Conservation (phyloP, 2,113 vertebrate species). For the Corvus hawaiiensis region DNA sequence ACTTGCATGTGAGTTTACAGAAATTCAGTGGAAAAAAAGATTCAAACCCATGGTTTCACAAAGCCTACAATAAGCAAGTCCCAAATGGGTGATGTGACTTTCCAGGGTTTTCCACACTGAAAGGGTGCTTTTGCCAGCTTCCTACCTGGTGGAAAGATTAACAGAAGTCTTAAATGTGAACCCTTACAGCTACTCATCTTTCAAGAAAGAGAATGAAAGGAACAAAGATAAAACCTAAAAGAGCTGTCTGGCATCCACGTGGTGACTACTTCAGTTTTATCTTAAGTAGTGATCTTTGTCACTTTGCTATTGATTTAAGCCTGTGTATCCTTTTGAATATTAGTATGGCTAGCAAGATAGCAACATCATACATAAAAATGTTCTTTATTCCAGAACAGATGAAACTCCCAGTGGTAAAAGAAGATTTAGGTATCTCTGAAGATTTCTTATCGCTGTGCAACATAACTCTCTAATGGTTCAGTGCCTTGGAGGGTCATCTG, state of each 20-base stretch:
- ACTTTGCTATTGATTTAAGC: constrained; percentile 55
- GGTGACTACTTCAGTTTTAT: constrained; percentile 46
- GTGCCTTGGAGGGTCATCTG: constrained; percentile 65
- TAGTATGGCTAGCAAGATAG: constrained; percentile 61
- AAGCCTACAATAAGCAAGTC: background rate
- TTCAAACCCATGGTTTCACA: background rate
- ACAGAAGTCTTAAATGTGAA: constrained; percentile 36
- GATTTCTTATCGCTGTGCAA: constrained; percentile 68
- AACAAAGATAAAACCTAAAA: constrained; percentile 47
- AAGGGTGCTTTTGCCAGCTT: background rate
- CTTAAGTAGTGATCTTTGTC: constrained; percentile 8
- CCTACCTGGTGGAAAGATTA: constrained; percentile 49
- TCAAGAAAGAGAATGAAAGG: constrained; percentile 51
- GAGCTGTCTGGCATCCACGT: background rate
- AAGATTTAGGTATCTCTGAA: constrained; percentile 71
- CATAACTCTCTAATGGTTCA: constrained; percentile 68
- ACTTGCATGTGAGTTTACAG: background rate
- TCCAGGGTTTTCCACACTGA: background rate
- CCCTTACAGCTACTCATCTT: constrained; percentile 18
- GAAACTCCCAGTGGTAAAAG: constrained; percentile 56
- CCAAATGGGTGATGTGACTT: background rate
- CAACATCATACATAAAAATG: constrained; percentile 62
- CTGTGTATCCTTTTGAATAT: constrained; percentile 67
- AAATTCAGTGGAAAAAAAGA: background rate
- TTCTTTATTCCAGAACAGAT: constrained; percentile 58